A percentile compares a stretch with the other conserved stretches of the same genome.
phyloP scores from a whole-genome alignment of 2,888 invertebrate species.

The Leptopilina myrica region DNA sequence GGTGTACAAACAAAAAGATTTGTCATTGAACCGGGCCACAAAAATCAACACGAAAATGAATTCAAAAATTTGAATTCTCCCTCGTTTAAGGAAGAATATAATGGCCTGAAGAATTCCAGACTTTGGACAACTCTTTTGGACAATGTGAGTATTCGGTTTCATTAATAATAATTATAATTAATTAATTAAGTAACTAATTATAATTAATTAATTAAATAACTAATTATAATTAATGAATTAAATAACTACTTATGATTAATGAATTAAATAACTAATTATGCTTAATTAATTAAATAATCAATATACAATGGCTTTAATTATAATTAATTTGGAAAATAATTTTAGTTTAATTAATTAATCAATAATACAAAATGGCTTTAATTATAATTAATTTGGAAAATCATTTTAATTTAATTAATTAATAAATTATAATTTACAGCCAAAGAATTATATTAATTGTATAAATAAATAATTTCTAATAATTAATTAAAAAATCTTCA shows the following conservation, averaged over 20 bases:
- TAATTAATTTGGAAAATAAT: too few relatives aligned
- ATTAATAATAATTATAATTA: background rate
- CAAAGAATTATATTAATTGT: background rate
- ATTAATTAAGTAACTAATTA: background rate
- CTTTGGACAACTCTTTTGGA: constrained; percentile 44
- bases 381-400: too few relatives aligned
- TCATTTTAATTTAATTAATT: too few relatives aligned
- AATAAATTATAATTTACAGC: background rate
- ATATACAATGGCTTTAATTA: too few relatives aligned
- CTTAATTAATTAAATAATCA: too few relatives aligned
- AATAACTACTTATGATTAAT: too few relatives aligned
- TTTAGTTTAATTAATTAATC: too few relatives aligned
- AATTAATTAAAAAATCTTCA: too few relatives aligned
- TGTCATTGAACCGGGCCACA: constrained; percentile 54
- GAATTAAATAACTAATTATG: too few relatives aligned
- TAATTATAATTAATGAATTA: too few relatives aligned
- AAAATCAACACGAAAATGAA: constrained; percentile 48
- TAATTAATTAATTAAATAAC: too few relatives aligned
- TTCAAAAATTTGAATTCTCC: constrained; percentile 45
- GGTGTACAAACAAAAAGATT: constrained; percentile 64
- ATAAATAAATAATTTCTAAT: background rate
- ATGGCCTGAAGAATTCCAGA: constrained; percentile 44
- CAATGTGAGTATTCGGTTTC: constrained; percentile 40
- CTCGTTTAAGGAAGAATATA: constrained; percentile 44
- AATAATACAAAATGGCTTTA: too few relatives aligned